phyloP scores from a whole-genome alignment of 2,888 invertebrate genomes.

The Exocentrus adspersus region DNA sequence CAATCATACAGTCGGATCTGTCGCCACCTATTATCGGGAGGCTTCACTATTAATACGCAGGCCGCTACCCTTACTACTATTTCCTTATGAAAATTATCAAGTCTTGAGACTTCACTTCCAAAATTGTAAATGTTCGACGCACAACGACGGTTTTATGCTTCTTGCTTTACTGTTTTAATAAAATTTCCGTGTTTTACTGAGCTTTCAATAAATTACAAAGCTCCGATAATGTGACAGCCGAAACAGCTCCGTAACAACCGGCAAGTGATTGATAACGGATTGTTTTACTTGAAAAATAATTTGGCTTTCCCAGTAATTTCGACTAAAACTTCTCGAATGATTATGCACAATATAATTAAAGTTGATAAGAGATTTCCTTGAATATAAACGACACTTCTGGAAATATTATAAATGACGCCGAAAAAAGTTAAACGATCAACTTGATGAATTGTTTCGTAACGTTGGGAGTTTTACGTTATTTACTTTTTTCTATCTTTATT shows the following conservation, averaged over 20 bases:
- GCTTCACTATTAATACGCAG: too few relatives aligned
- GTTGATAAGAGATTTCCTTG: not conserved
- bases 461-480: slow-evolving; percentile 6
- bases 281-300: not conserved
- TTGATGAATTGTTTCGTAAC: slow-evolving; percentile 17
- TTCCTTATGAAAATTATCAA: too few relatives aligned
- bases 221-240: not conserved
- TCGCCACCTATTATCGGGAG: too few relatives aligned
- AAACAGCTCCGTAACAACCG: not conserved
- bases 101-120: too few relatives aligned
- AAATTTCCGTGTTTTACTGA: too few relatives aligned
- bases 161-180: too few relatives aligned
- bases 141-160: too few relatives aligned
- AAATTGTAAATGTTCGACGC: too few relatives aligned
- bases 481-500: slow-evolving; percentile 4
- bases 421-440: slow-evolving; percentile 3
- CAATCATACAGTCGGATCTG: too few relatives aligned
- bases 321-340: not conserved
- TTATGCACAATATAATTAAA: not conserved
- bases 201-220: too few relatives aligned
- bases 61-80: too few relatives aligned
- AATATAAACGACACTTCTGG: not conserved
- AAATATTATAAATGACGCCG: not conserved
- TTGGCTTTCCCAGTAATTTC: not conserved
- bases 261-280: not conserved